Evolutionary conservation across 2,113 vertebrate species (phyloP), one percentile per base, ranked within the genome.

Genomic region (Chiloscyllium plagiosum): DNA sequence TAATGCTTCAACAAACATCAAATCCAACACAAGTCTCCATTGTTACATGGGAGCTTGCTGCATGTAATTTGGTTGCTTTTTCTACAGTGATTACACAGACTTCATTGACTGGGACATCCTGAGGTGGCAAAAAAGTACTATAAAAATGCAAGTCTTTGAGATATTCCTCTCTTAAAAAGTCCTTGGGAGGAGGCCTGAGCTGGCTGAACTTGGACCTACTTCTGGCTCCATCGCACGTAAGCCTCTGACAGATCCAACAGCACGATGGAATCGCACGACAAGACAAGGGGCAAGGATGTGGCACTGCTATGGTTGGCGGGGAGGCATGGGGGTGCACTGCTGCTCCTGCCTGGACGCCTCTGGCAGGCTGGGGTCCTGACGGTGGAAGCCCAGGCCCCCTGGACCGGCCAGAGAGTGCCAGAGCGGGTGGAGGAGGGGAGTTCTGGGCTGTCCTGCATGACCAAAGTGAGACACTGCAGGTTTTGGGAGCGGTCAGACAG

Each of bases 351-450:
- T 96, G 92, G 66, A 95, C 68, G 96, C 96, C 68, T 96, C 96
- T 19, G 96, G 97, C 90, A 97, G 96, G 96, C 96, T 97, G 96
- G 97, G 97, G 97, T 97, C 97, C 42, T 96, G 96, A n/a, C 68
- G 56, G 6, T 96, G 96, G 95, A 96, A 96, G 76, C 85, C 65
- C 94, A 97, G 42, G 78, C 69, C 69, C 24, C 22, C 6, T 29
- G 69, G 26, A 61, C 56, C 4, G 56, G 56, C 56, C 56, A 61
- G 56, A 8, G 6, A 10, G 56, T 10, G 6, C 4, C 7, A 10
- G 56, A 10, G 56, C 10, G 56, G 56, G 56, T n/a, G 15, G 61
- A 37, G 1, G 72, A 2, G 0, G 80, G 33, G 2, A 37, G 13
- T 22, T 7, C 10, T 19, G 42, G 37, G 94, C 78, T 65, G 86